phyloP scores from a whole-genome alignment of 2,888 invertebrate species.

The Melanargia galathea region DNA sequence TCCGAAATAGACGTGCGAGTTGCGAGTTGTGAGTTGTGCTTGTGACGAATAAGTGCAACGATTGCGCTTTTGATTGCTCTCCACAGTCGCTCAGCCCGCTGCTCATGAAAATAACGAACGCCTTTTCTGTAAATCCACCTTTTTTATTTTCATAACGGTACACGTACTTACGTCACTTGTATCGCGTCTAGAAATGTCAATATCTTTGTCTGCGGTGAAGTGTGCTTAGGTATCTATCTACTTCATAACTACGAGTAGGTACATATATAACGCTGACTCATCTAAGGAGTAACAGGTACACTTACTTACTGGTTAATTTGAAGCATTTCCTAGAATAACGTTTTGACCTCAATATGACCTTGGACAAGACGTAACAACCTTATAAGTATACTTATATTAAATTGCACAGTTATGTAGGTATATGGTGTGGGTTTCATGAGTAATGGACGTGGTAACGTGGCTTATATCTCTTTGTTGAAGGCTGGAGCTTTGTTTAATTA shows the following conservation, averaged over 20 bases:
- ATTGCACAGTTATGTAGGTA: slow-evolving; percentile 34
- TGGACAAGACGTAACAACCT: slow-evolving; percentile 35
- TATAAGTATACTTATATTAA: slow-evolving; percentile 34
- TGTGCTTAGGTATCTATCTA: not conserved
- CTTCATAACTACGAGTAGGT: not conserved
- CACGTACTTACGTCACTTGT: slow-evolving; percentile 21
- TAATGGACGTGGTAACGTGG: slow-evolving; percentile 49
- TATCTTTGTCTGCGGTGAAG: slow-evolving; percentile 7
- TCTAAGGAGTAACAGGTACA: not conserved
- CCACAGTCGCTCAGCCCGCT: slow-evolving; percentile 11
- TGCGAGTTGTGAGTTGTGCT: no score
- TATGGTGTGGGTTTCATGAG: slow-evolving; percentile 55
- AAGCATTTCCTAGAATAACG: slow-evolving; percentile 31
- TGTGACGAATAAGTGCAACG: slow-evolving; percentile 46
- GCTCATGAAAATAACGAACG: slow-evolving; percentile 37
- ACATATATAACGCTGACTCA: slow-evolving; percentile 12
- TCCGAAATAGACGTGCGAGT: slow-evolving; percentile 46
- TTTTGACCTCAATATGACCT: slow-evolving; percentile 39
- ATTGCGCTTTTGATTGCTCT: slow-evolving; percentile 39
- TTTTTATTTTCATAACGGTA: slow-evolving; percentile 35
- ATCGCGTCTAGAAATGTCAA: slow-evolving; percentile 22
- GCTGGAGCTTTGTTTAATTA: slow-evolving; percentile 48
- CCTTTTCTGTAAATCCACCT: slow-evolving; percentile 29
- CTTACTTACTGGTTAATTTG: slow-evolving; percentile 11
- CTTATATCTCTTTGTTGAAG: slow-evolving; percentile 45